phyloP scores from a whole-genome alignment of 2,888 invertebrate genomes.

The Tetragnatha montana region DNA sequence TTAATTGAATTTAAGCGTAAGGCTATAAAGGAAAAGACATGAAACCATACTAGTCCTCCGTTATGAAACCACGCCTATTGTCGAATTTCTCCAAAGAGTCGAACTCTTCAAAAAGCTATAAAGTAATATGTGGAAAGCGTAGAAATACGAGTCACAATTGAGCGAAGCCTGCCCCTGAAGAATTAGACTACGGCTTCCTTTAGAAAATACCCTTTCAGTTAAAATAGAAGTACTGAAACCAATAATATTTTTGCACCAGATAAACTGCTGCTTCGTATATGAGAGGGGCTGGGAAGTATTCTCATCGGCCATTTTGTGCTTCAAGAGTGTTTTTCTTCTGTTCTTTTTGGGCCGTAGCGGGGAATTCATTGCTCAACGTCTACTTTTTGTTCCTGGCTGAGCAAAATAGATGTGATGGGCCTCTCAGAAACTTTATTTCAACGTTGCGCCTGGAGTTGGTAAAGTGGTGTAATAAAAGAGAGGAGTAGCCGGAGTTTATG shows the following conservation, averaged over 20 bases:
- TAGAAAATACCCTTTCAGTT: slow-evolving; percentile 21
- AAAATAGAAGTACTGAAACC: slow-evolving; percentile 23
- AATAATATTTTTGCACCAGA: slow-evolving; percentile 33
- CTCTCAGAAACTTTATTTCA: background rate
- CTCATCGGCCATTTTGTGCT: slow-evolving; percentile 1
- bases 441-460: background rate
- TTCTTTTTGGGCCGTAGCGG: slow-evolving; percentile 2
- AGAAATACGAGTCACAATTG: background rate
- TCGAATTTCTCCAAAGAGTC: background rate
- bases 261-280: slow-evolving; percentile 7
- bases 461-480: background rate
- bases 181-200: slow-evolving; percentile 37
- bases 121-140: background rate
- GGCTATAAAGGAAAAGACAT: background rate
- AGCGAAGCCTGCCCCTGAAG: background rate
- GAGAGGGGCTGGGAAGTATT: slow-evolving; percentile 10
- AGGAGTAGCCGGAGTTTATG: background rate
- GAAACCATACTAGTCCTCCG: background rate
- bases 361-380: slow-evolving; percentile 31
- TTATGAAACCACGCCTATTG: background rate
- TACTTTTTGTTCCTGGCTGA: slow-evolving; percentile 22
- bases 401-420: background rate
- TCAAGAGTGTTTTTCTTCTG: background rate
- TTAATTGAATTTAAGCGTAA: background rate
- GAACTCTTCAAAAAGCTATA: background rate